phyloP scores from a whole-genome alignment of 2,888 invertebrate genomes.

The Caenorhabditis sp. region DNA sequence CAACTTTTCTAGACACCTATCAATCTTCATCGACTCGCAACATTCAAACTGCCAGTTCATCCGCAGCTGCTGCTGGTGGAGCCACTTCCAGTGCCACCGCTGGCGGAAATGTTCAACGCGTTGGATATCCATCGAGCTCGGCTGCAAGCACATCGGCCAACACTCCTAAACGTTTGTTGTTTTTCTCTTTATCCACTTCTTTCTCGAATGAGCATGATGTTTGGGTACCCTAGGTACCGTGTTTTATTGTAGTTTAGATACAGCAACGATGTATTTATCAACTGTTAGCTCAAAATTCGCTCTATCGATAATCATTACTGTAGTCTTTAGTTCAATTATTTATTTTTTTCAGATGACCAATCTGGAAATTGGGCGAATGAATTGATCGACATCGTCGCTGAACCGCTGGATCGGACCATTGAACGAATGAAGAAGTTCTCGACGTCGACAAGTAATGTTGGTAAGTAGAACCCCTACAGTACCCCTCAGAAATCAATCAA shows the following conservation, averaged over 20 bases:
- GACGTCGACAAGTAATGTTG: constrained; percentile 66
- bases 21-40: constrained; percentile 28
- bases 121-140: constrained; percentile 11
- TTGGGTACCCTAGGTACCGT: background rate
- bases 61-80: constrained; percentile 1
- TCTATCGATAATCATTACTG: background rate
- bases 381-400: constrained; percentile 70
- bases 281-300: too few species aligned
- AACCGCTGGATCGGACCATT: constrained; percentile 70
- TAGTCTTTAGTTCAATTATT: background rate
- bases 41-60: constrained; percentile 16
- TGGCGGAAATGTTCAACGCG: constrained; percentile 12
- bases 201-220: background rate
- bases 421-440: constrained; percentile 70
- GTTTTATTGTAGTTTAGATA: too few species aligned
- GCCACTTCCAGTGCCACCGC: constrained; percentile 13
- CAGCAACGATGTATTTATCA: too few species aligned
- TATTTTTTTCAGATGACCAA: constrained; percentile 36
- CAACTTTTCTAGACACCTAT: constrained; percentile 37
- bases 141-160: background rate
- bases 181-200: background rate
- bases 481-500: background rate
- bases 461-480: constrained; percentile 36
- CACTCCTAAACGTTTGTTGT: constrained; percentile 1
- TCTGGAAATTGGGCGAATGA: constrained; percentile 70